Evolutionary conservation across 2,888 invertebrate species (phyloP), one percentile per base, ranked within the genome.

Genomic region (Meandrusa payeni): DNA sequence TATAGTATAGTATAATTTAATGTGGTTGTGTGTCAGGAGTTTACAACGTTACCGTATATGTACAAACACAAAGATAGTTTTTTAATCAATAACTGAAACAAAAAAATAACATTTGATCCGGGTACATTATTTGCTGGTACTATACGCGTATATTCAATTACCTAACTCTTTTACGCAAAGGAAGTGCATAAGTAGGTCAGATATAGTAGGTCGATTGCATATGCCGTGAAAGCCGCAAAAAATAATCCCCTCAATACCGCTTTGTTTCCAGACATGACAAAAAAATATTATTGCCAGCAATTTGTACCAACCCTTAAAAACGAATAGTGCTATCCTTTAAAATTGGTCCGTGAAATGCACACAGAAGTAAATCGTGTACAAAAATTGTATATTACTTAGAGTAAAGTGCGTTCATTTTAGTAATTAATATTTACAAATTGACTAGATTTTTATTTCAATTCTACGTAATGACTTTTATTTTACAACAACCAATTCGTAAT

Each of bases 141-240:
- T 67, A 64, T 63, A 67, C 66, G 75, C 74, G 76, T 76, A 82
- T 81, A 81, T 76, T 71, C 68, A 63, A 76, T 78, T 76, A 85
- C 38, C 17, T 12, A 38, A 81, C 83, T 80, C 77, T 82, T 81
- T 76, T 71, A 76, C 69, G 76, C 74, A 75, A 59, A 85, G 85
- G 86, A 86, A 79, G 83, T 81, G 68, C 68, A 77, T 83, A 86
- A 82, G 83, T 87, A 81, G 86, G 86, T 86, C 82, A 81, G 71
- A 72, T 72, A 74, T n/a, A n/a, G n/a, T n/a, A n/a, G n/a, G 69
- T 66, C 74, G 68, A 72, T 73, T 81, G 85, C 87, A 86, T 78
- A 87, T 87, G 87, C 78, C 81, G 82, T 80, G 81, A 83, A 85
- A 86, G 86, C 45, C 59, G 59, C 69, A 81, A 85, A 83, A 86